These are phyloP conservation scores for Elaeidobius kamerunicus DNA, from an alignment of 2,888 invertebrate species.

Conservation along the genomic window DNA sequence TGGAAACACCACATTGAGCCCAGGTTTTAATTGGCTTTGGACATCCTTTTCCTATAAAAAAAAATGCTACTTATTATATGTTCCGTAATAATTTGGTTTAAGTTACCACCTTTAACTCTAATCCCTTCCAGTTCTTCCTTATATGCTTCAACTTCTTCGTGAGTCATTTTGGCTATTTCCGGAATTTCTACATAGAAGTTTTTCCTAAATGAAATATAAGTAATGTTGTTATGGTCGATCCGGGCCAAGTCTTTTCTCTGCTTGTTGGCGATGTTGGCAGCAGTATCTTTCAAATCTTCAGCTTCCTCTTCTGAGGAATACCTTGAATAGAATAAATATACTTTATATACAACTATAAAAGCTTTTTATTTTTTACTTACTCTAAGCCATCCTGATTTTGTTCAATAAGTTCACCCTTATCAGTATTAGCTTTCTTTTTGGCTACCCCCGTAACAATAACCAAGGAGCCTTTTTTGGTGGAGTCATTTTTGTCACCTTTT, in stretches of 20 bases:
- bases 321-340: conserved; percentile 31
- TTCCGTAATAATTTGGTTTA: not conserved
- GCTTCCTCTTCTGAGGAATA: conserved; percentile 97
- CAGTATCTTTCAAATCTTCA: conserved; percentile 89
- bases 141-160: conserved; percentile 81
- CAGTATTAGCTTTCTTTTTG: conserved; percentile 71
- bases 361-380: conserved; percentile 11
- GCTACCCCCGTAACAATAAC: conserved; percentile 66
- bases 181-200: conserved; percentile 97
- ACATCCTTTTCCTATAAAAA: conserved; percentile 68
- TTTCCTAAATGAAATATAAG: conserved; percentile 80
- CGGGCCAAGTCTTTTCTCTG: conserved; percentile 90
- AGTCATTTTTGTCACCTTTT: conserved; percentile 45
- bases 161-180: conserved; percentile 89
- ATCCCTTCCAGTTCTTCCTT: conserved; percentile 92
- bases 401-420: conserved; percentile 98
- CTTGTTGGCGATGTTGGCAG: conserved; percentile 84
- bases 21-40: conserved; percentile 94
- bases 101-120: conserved; percentile 77
- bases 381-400: conserved; percentile 97
- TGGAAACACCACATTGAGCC: conserved; percentile 98
- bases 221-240: conserved; percentile 84
- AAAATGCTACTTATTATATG: not conserved
- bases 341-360: not conserved
- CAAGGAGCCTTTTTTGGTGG: conserved; percentile 59